These are phyloP conservation scores for Pteropus alecto DNA, from an alignment of 2,113 vertebrate species.

Conservation along the genomic window DNA sequence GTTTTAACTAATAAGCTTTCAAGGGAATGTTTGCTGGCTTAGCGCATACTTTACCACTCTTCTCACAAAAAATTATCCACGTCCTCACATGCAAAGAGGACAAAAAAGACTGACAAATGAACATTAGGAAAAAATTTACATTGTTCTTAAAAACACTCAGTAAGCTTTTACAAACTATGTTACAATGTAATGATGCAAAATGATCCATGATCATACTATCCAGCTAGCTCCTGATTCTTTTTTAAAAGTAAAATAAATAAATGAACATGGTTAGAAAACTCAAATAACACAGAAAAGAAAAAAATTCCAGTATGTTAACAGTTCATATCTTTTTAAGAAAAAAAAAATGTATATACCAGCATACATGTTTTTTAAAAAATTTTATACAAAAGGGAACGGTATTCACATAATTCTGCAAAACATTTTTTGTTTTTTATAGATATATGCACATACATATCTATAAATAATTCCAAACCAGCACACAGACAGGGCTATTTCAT, in stretches of 20 bases:
- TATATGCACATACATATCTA: background rate
- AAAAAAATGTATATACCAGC: background rate
- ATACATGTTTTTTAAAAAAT: background rate
- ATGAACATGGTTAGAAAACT: background rate
- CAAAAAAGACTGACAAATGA: background rate
- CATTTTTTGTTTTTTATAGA: background rate
- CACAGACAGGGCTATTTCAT: background rate
- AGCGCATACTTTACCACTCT: background rate
- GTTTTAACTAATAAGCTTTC: conserved; percentile 12
- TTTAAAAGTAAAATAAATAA: conserved; percentile 6
- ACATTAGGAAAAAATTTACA: background rate
- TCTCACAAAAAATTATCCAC: background rate
- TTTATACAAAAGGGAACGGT: background rate
- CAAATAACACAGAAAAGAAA: background rate
- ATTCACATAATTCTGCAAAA: background rate
- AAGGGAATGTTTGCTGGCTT: background rate
- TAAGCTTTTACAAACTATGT: background rate
- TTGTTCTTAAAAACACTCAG: background rate
- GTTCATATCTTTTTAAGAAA: background rate
- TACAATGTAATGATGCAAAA: background rate
- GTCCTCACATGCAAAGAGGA: background rate
- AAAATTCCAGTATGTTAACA: background rate
- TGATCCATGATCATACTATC: background rate
- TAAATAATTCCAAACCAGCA: background rate
- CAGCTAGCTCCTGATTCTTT: background rate